Conservation (phyloP, 2,113 vertebrate species). For the Ardeotis arabs region DNA sequence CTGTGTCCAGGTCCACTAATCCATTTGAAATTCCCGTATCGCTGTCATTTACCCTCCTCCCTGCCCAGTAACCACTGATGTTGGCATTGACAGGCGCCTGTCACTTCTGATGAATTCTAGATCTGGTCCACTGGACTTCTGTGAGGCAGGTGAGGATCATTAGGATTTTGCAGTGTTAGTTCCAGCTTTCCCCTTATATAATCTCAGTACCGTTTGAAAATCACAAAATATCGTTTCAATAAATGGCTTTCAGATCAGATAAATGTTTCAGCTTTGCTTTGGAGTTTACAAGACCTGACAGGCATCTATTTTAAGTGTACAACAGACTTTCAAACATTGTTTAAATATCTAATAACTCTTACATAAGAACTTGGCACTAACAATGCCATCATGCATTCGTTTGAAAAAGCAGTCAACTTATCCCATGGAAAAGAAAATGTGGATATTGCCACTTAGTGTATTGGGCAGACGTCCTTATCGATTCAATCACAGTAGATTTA, state of each 20-base stretch:
- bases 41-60: constrained; percentile 29
- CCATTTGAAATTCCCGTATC: neutral
- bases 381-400: neutral
- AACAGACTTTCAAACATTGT: neutral
- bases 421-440: neutral
- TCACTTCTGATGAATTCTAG: constrained; percentile 34
- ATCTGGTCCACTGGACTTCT: constrained; percentile 24
- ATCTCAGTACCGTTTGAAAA: constrained; percentile 11
- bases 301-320: constrained; percentile 34
- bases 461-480: neutral
- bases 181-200: constrained; percentile 38
- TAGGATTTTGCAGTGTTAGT: constrained; percentile 18
- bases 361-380: constrained; percentile 20
- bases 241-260: constrained; percentile 56
- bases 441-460: neutral
- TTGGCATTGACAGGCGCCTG: constrained; percentile 58
- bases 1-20: constrained; percentile 10
- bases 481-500: neutral
- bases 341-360: constrained; percentile 59
- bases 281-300: constrained; percentile 42
- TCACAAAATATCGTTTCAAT: constrained; percentile 47
- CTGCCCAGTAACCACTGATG: neutral
- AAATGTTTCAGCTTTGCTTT: neutral
- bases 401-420: neutral
- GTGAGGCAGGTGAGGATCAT: constrained; percentile 19